A percentile compares a stretch with the other conserved stretches of the same genome.
Evolutionary conservation across 30 jellyfish, hydroid and myxozoan genomes (phyloP).

Genomic region (Euphysa ruthae): DNA sequence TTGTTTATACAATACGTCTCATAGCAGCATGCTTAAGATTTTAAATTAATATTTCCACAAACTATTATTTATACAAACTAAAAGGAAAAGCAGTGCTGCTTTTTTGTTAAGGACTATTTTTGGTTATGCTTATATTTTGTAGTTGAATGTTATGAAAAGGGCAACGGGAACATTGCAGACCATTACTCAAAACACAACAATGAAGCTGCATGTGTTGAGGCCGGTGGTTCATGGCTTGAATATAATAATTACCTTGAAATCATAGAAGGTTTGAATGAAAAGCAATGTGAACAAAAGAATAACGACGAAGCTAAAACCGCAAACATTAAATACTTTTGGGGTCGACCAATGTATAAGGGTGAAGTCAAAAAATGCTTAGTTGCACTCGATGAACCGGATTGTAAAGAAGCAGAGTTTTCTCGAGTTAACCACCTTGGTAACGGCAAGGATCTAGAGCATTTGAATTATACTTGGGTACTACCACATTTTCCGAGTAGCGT

Average conservation of each 20-base stretch:
- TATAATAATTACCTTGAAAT: constrained; percentile 69
- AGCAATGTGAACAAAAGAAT: constrained; percentile 37
- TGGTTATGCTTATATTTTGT: too few species aligned
- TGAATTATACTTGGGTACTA: constrained; percentile 55
- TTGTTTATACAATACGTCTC: too few species aligned
- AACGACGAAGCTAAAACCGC: constrained; percentile 22
- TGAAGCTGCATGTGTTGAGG: constrained; percentile 56
- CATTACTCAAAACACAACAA: constrained; percentile 59
- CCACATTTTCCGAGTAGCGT: constrained; percentile 83
- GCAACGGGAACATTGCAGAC: constrained; percentile 9
- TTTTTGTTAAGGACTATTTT: too few species aligned
- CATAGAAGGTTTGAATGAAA: constrained; percentile 31
- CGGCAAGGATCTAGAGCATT: constrained; percentile 57
- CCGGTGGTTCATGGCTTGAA: constrained; percentile 67
- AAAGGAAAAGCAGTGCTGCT: too few species aligned
- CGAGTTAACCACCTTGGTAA: constrained; percentile 93
- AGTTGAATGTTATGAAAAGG: constrained; percentile 79
- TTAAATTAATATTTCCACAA: too few species aligned
- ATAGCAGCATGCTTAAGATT: too few species aligned
- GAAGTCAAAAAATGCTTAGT: constrained; percentile 54
- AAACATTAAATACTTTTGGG: constrained; percentile 61
- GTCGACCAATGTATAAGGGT: constrained; percentile 38
- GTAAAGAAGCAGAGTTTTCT: constrained; percentile 65
- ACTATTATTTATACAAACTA: too few species aligned
- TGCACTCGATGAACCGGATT: constrained; percentile 57